Evolutionary conservation across 2,797 vertebrate genomes (phyloP).

Genomic region (Pangasius mekongensis): DNA sequence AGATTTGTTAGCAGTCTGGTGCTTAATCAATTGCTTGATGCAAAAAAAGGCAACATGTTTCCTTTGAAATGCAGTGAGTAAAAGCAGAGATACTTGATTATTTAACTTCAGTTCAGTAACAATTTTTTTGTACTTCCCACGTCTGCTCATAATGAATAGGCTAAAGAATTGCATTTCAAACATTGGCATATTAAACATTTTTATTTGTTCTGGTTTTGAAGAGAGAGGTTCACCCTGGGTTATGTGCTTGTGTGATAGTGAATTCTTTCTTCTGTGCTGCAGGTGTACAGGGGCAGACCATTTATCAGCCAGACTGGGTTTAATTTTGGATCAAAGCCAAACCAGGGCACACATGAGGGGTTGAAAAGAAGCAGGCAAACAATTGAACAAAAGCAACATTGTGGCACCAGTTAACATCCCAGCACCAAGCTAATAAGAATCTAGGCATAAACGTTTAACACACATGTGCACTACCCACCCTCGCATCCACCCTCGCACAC

Average conservation of each 20-base stretch:
- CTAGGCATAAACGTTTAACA: conserved; percentile 9
- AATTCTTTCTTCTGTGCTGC: conserved; percentile 15
- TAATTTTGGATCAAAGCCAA: conserved; percentile 63
- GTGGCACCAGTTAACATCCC: conserved; percentile 69
- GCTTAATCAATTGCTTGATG: conserved; percentile 2
- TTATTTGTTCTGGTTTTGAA: background rate
- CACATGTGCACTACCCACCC: background rate
- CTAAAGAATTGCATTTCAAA: background rate
- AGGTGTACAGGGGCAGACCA: conserved; percentile 29
- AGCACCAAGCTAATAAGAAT: conserved; percentile 44
- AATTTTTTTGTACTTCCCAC: background rate
- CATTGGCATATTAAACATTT: background rate
- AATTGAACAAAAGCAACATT: conserved; percentile 59
- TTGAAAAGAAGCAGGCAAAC: conserved; percentile 62
- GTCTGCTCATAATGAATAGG: background rate
- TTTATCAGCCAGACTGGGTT: conserved; percentile 9
- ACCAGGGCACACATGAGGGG: conserved; percentile 61
- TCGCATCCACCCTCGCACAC: background rate
- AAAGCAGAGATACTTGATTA: background rate
- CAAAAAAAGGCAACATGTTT: background rate
- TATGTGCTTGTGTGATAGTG: conserved; percentile 14
- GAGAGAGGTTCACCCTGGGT: conserved; percentile 7
- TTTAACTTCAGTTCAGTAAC: conserved; percentile 5
- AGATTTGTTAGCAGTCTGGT: background rate
- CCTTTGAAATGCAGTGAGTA: background rate